Evolutionary conservation across 2,113 vertebrate genomes (phyloP).

Genomic region (Chionis minor): DNA sequence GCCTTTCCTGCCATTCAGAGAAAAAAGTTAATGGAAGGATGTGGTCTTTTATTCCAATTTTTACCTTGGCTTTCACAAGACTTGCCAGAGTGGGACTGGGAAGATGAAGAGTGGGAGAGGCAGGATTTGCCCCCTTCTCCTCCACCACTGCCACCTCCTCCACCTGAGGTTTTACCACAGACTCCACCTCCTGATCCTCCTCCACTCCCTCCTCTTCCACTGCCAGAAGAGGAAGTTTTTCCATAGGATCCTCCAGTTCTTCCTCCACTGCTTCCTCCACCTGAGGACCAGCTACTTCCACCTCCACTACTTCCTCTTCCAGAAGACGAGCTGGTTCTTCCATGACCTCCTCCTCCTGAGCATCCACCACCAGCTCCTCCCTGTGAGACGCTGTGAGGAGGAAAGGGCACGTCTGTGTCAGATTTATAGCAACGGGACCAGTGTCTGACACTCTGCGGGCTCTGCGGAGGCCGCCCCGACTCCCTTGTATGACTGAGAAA

Average conservation of each 20-base stretch:
- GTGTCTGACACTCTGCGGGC: not conserved
- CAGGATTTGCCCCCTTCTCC: conserved; percentile 28
- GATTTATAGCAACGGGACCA: not conserved
- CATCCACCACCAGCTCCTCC: conserved; percentile 38
- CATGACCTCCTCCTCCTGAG: conserved; percentile 11
- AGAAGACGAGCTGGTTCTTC: not conserved
- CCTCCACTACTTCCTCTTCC: not conserved
- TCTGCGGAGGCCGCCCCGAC: not conserved
- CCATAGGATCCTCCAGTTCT: not conserved
- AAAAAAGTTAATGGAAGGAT: not conserved
- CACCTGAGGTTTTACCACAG: conserved; percentile 16
- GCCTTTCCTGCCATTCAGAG: not conserved
- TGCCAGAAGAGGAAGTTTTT: not conserved
- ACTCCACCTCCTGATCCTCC: not conserved
- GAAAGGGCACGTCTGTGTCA: not conserved
- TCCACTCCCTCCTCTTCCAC: not conserved
- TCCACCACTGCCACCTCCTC: conserved; percentile 15
- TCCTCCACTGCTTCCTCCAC: conserved; percentile 17
- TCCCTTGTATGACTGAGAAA: not conserved
- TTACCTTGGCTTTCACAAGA: conserved; percentile 47
- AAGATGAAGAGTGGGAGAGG: conserved; percentile 29
- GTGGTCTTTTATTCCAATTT: not conserved
- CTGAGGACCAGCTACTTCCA: conserved; percentile 31
- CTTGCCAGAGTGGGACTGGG: not conserved
- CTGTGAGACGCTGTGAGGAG: not conserved